Evolutionary conservation across 2,797 vertebrate genomes (phyloP), one percentile per base, ranked within the genome.

Genomic region (Parauchenoglanis punctatus): DNA sequence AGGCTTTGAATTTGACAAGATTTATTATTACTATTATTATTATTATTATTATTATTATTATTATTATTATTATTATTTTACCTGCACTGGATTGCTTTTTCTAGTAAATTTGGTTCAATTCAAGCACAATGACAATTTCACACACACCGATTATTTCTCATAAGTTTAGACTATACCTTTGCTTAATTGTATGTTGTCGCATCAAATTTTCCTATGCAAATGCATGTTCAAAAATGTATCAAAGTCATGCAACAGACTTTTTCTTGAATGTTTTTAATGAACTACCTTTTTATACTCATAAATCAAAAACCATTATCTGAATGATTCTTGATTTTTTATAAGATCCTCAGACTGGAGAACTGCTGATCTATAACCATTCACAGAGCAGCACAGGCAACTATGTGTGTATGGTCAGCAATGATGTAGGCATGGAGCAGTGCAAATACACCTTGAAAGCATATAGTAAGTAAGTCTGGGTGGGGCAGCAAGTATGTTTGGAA

Each of bases 321-420:
- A 52, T 18, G 15, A 67, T 44, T 81, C 4, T 59, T 85, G 23
- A 40, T 89, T 75, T 12, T 52, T n/a, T 46, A 54, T 0, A 90
- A 98, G 98, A 95, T 83, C 4, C 91, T 0, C 89, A 91, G 85
- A 96, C 92, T 0, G 97, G 97, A 0, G 96, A 96, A 88, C 94
- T 98, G 80, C 25, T 97, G 78, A 96, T 99, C 91, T 94, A 72
- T 11, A 96, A 97, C 89, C 92, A 98, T 77, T 94, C 97, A 0
- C 91, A 91, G 2, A 94, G 93, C 20, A 95, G 96, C 12, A 11
- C 89, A 0, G 98, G 98, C 5, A 91, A 87, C 49, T 99, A 99
- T 85, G 77, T 93, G 85, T 99, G 98, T 90, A 93, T 94, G 0
- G 97, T 93, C 52, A 94, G 91, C 89, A 99, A 99, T 90, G 89